phyloP scores from a whole-genome alignment of 2,113 vertebrate genomes.

The Mungos mungo region DNA sequence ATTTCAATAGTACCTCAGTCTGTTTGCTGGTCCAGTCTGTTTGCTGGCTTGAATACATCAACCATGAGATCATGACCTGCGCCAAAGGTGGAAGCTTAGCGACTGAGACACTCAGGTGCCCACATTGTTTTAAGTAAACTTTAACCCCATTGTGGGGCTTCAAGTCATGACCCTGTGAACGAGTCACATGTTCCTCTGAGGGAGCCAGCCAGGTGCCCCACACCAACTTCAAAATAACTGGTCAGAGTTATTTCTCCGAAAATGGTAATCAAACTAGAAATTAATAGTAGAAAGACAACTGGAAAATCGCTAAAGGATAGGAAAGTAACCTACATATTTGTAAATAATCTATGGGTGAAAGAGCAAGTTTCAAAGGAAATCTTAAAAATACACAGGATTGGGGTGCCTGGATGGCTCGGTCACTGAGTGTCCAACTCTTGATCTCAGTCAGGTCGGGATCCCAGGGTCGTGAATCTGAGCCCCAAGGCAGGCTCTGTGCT shows the following conservation, averaged over 20 bases:
- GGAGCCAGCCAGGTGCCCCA: not conserved
- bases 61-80: too few relatives aligned
- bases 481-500: too few relatives aligned
- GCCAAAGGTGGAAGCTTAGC: too few relatives aligned
- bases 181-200: not conserved
- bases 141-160: not conserved
- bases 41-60: too few relatives aligned
- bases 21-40: too few relatives aligned
- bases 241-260: not conserved
- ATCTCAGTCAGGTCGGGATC: too few relatives aligned
- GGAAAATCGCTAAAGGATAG: not conserved
- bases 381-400: not conserved
- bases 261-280: not conserved
- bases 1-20: too few relatives aligned
- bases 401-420: too few relatives aligned
- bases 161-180: not conserved
- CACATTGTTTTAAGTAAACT: too few relatives aligned
- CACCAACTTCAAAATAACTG: not conserved
- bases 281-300: not conserved
- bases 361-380: not conserved
- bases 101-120: too few relatives aligned
- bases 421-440: too few relatives aligned
- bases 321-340: not conserved
- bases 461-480: too few relatives aligned
- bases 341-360: not conserved